phyloP scores from a whole-genome alignment of 2,888 invertebrate species.

The Eupithecia abbreviata region DNA sequence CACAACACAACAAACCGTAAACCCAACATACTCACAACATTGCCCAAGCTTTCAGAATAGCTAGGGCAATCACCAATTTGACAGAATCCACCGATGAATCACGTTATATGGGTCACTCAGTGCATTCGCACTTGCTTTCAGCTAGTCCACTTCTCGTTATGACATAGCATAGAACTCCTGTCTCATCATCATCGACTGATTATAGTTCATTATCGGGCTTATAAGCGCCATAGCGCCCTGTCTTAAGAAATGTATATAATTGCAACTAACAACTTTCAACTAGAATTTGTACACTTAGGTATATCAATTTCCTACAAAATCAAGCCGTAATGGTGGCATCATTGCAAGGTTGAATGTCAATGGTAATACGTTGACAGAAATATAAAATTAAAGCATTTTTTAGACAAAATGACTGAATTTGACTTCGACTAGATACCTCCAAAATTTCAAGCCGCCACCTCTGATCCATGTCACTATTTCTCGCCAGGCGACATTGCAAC shows the following conservation, averaged over 20 bases:
- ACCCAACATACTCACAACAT: conserved; percentile 4
- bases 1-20: conserved; percentile 18
- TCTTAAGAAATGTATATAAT: too few species aligned
- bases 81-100: conserved; percentile 48
- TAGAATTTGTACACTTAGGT: too few species aligned
- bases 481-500: neutral
- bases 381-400: too few species aligned
- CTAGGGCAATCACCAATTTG: conserved; percentile 37
- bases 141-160: conserved; percentile 14
- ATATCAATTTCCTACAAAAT: too few species aligned
- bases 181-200: neutral
- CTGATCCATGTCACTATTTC: neutral
- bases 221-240: too few species aligned
- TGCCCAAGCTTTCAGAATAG: conserved; percentile 30
- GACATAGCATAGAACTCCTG: neutral
- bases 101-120: conserved; percentile 54
- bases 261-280: too few species aligned
- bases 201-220: too few species aligned
- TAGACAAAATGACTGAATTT: neutral
- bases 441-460: neutral
- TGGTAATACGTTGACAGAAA: too few species aligned
- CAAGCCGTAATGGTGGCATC: too few species aligned
- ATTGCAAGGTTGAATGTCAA: too few species aligned
- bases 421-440: neutral
- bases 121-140: neutral